Evolutionary conservation across 2,113 vertebrate species (phyloP), one percentile per base, ranked within the genome.

Genomic region (Laterallus jamaicensis): DNA sequence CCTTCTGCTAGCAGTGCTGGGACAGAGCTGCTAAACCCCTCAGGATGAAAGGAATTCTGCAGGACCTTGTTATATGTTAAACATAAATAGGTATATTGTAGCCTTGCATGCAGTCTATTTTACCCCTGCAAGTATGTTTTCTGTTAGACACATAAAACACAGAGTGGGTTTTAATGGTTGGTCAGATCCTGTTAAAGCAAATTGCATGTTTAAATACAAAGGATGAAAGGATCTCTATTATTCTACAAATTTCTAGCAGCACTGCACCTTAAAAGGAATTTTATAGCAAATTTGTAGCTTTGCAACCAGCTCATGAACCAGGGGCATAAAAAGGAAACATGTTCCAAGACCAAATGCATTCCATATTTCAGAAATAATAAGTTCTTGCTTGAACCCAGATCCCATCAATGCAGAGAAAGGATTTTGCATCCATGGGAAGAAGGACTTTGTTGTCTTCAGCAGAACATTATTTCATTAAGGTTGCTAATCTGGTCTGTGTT

Each of bases 241-340:
- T 96, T 97, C 95, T 95, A 96, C 92, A 97, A 92, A 96, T 97
- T 96, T 97, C 94, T 93, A 95, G 92, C 95, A 96, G 90, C 15
- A 2, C 77, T 91, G 83, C 79, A 84, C 91, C 95, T 97, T 95
- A 92, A 97, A 97, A 96, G 96, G 91, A 93, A 82, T 90, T 97
- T 97, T 97, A 97, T 95, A 96, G 95, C 90, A 93, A 97, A 95
- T 96, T 96, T 95, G 96, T 95, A 97, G 95, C 91, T 95, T 92
- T 96, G 92, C 91, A 96, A 96, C 82, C 68, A 96, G 93, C 94
- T 96, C 73, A 54, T 94, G 94, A 97, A 96, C 42, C 39, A 94
- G 50, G 68, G 82, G 91, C 92, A 93, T 96, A 94, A 97, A 96
- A 96, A 91, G 78, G 92, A 96, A 94, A 77, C 58, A 79, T 96